These are phyloP conservation scores for Sebastes wilsoni DNA, from an alignment of 2,797 vertebrate genomes.

Conservation along the genomic window DNA sequence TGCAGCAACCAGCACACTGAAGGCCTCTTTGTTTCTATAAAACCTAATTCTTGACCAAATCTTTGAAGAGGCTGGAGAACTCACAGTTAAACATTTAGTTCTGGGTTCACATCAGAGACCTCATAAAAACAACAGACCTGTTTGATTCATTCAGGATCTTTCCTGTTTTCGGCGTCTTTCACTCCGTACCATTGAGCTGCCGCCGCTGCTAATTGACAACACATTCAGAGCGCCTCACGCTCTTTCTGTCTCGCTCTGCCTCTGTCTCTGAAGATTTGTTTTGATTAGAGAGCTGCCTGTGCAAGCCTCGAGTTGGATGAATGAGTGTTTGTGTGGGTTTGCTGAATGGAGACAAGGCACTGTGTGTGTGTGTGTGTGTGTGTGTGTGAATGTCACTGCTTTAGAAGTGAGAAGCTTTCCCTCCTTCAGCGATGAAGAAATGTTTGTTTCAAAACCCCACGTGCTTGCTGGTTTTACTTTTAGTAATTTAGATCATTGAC, in stretches of 20 bases:
- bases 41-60: constrained; percentile 41
- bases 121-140: constrained; percentile 19
- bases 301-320: constrained; percentile 20
- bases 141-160: constrained; percentile 46
- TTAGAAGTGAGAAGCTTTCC: neutral
- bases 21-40: constrained; percentile 18
- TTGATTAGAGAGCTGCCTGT: constrained; percentile 41
- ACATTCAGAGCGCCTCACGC: constrained; percentile 38
- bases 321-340: constrained; percentile 38
- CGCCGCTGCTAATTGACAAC: constrained; percentile 62
- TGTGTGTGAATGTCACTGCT: constrained; percentile 9
- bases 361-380: neutral
- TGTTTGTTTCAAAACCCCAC: neutral
- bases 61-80: constrained; percentile 32
- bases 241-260: constrained; percentile 18
- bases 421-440: neutral
- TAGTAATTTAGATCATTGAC: neutral
- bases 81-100: constrained; percentile 38
- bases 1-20: constrained; percentile 20
- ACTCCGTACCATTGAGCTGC: constrained; percentile 23
- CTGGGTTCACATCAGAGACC: constrained; percentile 27
- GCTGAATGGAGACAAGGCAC: constrained; percentile 13
- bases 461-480: neutral
- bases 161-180: constrained; percentile 20
- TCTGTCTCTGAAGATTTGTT: constrained; percentile 45